These are phyloP conservation scores for Microchirus variegatus DNA, from an alignment of 2,797 vertebrate species.

Conservation along the genomic window DNA sequence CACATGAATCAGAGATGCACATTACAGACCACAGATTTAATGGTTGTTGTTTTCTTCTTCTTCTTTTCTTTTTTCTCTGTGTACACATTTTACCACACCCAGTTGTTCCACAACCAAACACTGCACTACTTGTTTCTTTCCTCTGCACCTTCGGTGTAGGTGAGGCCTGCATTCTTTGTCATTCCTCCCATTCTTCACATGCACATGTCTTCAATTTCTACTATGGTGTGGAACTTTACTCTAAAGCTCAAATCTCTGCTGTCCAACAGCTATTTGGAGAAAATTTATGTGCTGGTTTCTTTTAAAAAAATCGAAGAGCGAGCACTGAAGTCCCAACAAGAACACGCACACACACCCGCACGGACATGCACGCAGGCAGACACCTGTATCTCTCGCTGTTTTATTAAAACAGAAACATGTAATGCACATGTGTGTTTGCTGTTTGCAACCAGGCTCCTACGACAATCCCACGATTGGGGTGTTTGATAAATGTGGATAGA, in stretches of 20 bases:
- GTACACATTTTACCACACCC: conserved; percentile 20
- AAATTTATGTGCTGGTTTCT: conserved; percentile 26
- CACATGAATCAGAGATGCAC: background rate
- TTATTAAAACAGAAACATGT: conserved; percentile 17
- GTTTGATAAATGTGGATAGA: conserved; percentile 2
- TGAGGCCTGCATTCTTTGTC: conserved; percentile 63
- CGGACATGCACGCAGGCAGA: background rate
- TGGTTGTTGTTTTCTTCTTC: background rate
- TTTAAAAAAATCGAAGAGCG: background rate
- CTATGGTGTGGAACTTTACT: conserved; percentile 71
- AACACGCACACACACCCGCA: background rate
- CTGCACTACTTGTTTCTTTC: background rate
- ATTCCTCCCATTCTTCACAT: conserved; percentile 73
- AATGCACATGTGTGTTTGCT: conserved; percentile 9
- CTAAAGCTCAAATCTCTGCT: conserved; percentile 57
- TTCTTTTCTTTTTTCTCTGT: background rate
- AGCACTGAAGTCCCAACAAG: background rate
- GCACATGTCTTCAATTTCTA: conserved; percentile 72
- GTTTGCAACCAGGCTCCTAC: conserved; percentile 6
- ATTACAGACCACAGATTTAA: background rate
- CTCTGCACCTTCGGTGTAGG: conserved; percentile 37
- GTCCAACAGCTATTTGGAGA: conserved; percentile 35
- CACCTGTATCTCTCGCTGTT: conserved; percentile 2
- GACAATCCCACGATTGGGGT: conserved; percentile 5
- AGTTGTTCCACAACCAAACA: conserved; percentile 20